Evolutionary conservation across 2,888 invertebrate genomes (phyloP), one percentile per base, ranked within the genome.

Genomic region (Pristionchus maxplancki): DNA sequence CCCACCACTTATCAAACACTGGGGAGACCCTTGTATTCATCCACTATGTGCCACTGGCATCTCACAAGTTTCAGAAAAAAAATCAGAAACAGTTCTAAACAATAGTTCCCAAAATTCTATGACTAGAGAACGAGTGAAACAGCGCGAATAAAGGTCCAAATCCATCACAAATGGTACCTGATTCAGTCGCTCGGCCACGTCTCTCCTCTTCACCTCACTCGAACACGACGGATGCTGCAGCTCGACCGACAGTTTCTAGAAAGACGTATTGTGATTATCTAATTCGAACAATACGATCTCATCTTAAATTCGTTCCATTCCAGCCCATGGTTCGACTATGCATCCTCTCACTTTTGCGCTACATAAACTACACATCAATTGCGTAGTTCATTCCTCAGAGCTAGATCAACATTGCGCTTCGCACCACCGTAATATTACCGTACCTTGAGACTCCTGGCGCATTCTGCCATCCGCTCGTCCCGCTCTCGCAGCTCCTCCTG

Each of bases 401-500:
- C n/a, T n/a, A n/a, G n/a, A n/a, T n/a, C n/a, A n/a, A n/a, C n/a
- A n/a, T n/a, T n/a, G n/a, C n/a, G n/a, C n/a, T n/a, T n/a, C n/a
- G n/a, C n/a, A n/a, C 24, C 44, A 81, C 81, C 37, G 48, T 81
- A 44, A n/a, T n/a, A n/a, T n/a, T n/a, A n/a, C n/a, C 40, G 17
- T 34, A 87, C 86, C 86, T 87, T 87, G 20, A 87, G 17, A 40
- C 86, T 87, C 34, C 86, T 28, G 17, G 86, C 86, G 34, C 86
- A 87, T 13, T 87, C 86, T 4, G 71, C 71, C 86, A 71, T 71
- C 50, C 71, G 24, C 67, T 48, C 71, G 31, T 87, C 86, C 5
- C 86, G 4, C 71, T 87, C 86, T 34, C 86, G 71, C 48, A 87
- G 24, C 13, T 67, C 86, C 37, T 87, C 86, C 13, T 17, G n/a